phyloP scores from a whole-genome alignment of 2,797 vertebrate species.

The Nannoperca obscura region DNA sequence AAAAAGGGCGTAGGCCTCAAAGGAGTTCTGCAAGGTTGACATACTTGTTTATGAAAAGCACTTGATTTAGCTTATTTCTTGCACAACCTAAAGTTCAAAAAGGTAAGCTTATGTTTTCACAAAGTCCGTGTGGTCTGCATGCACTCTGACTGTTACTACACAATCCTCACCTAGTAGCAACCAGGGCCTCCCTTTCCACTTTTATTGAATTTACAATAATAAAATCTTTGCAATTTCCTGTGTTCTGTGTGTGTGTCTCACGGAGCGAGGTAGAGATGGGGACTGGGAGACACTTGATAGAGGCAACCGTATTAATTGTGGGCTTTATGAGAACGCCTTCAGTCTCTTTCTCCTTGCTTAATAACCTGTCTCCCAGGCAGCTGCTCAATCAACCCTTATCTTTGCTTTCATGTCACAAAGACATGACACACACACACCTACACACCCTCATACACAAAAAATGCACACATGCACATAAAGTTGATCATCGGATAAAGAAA shows the following conservation, averaged over 20 bases:
- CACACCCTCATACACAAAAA: conserved; percentile 25
- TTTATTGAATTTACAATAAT: conserved; percentile 89
- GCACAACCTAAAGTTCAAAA: conserved; percentile 29
- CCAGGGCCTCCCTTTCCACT: conserved; percentile 68
- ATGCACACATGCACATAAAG: conserved; percentile 37
- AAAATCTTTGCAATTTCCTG: conserved; percentile 90
- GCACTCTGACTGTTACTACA: conserved; percentile 35
- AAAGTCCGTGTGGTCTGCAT: conserved; percentile 34
- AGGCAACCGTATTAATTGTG: conserved; percentile 87
- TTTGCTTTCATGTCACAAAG: conserved; percentile 76
- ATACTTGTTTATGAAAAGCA: neutral
- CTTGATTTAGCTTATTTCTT: conserved; percentile 36
- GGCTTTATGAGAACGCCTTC: conserved; percentile 77
- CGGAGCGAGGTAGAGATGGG: conserved; percentile 74
- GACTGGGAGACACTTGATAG: conserved; percentile 78
- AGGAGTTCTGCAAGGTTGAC: conserved; percentile 8
- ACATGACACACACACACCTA: conserved; percentile 33
- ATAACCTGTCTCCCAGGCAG: conserved; percentile 84
- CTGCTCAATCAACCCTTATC: conserved; percentile 87
- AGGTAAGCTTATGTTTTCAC: conserved; percentile 34
- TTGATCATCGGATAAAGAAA: conserved; percentile 58
- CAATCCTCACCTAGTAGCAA: conserved; percentile 62
- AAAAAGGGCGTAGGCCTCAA: neutral
- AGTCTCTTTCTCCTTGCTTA: conserved; percentile 80
- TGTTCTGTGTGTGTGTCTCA: conserved; percentile 71